Evolutionary conservation across 2,797 vertebrate genomes (phyloP).

Genomic region (Danio tinwini): DNA sequence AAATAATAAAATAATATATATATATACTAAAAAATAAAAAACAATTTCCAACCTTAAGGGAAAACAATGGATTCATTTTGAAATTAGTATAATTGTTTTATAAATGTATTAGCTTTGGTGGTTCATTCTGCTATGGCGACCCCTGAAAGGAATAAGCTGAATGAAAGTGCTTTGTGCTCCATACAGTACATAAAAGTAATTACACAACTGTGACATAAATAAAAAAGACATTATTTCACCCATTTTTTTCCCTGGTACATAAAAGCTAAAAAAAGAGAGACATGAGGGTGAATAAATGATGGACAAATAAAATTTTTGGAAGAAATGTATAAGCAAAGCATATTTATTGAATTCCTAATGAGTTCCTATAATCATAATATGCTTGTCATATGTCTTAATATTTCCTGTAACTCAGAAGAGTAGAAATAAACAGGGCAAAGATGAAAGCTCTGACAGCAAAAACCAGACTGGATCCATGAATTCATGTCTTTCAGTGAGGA

Average conservation of each 20-base stretch:
- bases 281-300: too few relatives aligned
- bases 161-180: too few relatives aligned
- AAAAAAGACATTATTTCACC: background rate
- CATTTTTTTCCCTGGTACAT: background rate
- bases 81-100: background rate
- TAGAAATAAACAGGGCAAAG: conserved; percentile 49
- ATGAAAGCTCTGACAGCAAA: conserved; percentile 59
- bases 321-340: background rate
- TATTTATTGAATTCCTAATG: conserved; percentile 47
- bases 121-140: too few relatives aligned
- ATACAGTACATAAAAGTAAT: too few relatives aligned
- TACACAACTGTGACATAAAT: background rate
- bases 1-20: too few relatives aligned
- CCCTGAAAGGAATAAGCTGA: too few relatives aligned
- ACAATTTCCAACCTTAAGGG: background rate
- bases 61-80: background rate
- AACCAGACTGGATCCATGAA: conserved; percentile 56
- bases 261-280: background rate
- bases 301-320: background rate
- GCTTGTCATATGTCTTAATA: conserved; percentile 74
- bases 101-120: background rate
- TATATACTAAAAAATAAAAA: too few relatives aligned
- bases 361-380: conserved; percentile 66
- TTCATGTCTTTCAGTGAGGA: conserved; percentile 51
- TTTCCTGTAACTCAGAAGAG: conserved; percentile 33